phyloP scores from a whole-genome alignment of 2,888 invertebrate species.

The Cheilosia pagana region DNA sequence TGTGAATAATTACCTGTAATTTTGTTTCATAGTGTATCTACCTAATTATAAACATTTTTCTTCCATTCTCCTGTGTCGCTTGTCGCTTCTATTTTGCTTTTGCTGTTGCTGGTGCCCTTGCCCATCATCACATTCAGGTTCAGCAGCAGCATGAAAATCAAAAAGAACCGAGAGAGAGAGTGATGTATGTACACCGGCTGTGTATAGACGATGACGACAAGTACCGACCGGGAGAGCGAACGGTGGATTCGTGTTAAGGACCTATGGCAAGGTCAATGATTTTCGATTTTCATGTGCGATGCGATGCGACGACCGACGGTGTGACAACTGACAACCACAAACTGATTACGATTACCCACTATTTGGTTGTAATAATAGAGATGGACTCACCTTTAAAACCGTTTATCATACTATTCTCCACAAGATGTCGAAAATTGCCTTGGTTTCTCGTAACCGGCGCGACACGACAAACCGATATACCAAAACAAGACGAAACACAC shows the following conservation, averaged over 20 bases:
- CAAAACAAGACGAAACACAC: constrained; percentile 57
- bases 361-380: not conserved
- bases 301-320: constrained; percentile 47
- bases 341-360: constrained; percentile 30
- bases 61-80: not conserved
- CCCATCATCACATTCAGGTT: constrained; percentile 38
- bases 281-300: constrained; percentile 74
- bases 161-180: constrained; percentile 53
- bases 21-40: constrained; percentile 50
- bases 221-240: constrained; percentile 44
- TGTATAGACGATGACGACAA: constrained; percentile 19
- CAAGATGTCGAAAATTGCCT: constrained; percentile 45
- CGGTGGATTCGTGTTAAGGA: constrained; percentile 72
- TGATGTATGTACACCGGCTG: constrained; percentile 22
- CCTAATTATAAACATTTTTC: constrained; percentile 61
- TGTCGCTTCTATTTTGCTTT: constrained; percentile 11
- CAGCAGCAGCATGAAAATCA: constrained; percentile 35
- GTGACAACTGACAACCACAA: constrained; percentile 19
- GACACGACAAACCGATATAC: constrained; percentile 3
- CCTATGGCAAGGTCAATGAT: constrained; percentile 78
- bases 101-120: constrained; percentile 24
- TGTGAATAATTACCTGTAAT: constrained; percentile 75
- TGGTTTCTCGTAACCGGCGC: constrained; percentile 43
- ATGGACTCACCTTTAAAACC: constrained; percentile 75
- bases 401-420: constrained; percentile 76